A percentile compares a stretch with the other conserved stretches of the same genome.
Conservation (phyloP, 2,797 vertebrate genomes). For the Sebastes vulpes region DNA sequence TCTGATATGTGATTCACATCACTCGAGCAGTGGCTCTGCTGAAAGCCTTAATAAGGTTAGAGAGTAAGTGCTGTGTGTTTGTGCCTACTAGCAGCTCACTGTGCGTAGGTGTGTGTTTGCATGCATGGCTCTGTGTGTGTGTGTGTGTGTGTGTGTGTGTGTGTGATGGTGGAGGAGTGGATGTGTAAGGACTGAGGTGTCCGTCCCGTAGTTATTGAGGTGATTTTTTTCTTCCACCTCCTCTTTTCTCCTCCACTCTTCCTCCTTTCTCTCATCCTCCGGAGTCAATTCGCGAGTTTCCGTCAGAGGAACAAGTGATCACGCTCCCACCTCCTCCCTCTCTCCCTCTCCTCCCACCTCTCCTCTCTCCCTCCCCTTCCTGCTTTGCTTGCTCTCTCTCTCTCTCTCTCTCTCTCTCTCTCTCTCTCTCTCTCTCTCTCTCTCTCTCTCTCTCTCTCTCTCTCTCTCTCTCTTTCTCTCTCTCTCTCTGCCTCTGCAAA, state of each 20-base stretch:
- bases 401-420: conserved; percentile 28
- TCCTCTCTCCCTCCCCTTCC: conserved; percentile 62
- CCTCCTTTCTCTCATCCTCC: conserved; percentile 70
- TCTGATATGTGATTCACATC: conserved; percentile 68
- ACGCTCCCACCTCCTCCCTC: conserved; percentile 70
- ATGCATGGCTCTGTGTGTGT: conserved; percentile 10
- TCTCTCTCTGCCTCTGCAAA: conserved; percentile 72
- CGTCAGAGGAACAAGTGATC: conserved; percentile 84
- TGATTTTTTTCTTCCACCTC: conserved; percentile 20
- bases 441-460: conserved; percentile 23
- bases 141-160: neutral
- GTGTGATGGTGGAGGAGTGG: neutral
- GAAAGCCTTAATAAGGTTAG: conserved; percentile 83
- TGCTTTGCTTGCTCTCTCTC: conserved; percentile 41
- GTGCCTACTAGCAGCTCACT: conserved; percentile 34
- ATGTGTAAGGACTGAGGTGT: conserved; percentile 36
- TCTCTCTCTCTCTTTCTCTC: conserved; percentile 38
- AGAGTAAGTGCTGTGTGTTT: conserved; percentile 74
- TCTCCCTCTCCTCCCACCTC: conserved; percentile 74
- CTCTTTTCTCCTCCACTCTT: conserved; percentile 39
- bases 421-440: conserved; percentile 35
- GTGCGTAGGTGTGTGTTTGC: conserved; percentile 13
- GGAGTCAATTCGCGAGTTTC: conserved; percentile 80
- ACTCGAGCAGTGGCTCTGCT: conserved; percentile 54
- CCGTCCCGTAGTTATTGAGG: conserved; percentile 47